Conservation (phyloP, 2,888 invertebrate genomes). For the Lithosia quadra region DNA sequence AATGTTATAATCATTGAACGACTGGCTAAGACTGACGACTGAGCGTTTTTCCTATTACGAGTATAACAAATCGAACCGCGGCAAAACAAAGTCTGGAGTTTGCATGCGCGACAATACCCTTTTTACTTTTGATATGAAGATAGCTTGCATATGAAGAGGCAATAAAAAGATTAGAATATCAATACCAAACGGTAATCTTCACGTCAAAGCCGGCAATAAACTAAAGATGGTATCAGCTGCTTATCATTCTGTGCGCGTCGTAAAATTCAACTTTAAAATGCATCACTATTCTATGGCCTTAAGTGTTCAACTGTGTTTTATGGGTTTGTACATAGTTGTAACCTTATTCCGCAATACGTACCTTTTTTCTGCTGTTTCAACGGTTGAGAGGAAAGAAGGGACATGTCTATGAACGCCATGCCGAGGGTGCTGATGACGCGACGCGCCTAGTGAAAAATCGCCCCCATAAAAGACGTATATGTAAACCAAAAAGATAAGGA, state of each 20-base stretch:
- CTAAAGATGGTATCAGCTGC: conserved; percentile 1
- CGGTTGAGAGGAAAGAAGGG: too few relatives aligned
- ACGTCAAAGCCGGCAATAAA: background rate
- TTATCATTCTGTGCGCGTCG: background rate
- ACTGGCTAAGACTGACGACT: background rate
- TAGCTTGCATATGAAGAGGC: background rate
- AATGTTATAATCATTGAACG: background rate
- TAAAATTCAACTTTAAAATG: background rate
- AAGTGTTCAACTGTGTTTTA: background rate
- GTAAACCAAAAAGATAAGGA: too few relatives aligned
- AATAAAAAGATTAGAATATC: background rate
- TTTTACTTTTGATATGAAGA: background rate
- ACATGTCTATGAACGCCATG: too few relatives aligned
- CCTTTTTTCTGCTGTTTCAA: too few relatives aligned
- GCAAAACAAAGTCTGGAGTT: background rate
- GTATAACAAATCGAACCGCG: background rate
- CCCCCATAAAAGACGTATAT: too few relatives aligned
- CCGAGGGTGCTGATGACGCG: too few relatives aligned
- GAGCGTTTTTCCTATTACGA: background rate
- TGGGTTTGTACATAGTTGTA: background rate
- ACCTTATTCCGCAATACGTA: too few relatives aligned
- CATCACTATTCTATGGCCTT: conserved; percentile 1
- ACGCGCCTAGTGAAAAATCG: too few relatives aligned
- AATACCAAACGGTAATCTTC: background rate
- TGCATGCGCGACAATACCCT: background rate